Evolutionary conservation across 2,888 invertebrate genomes (phyloP), one percentile per base, ranked within the genome.

Genomic region (Tinea pellionella): DNA sequence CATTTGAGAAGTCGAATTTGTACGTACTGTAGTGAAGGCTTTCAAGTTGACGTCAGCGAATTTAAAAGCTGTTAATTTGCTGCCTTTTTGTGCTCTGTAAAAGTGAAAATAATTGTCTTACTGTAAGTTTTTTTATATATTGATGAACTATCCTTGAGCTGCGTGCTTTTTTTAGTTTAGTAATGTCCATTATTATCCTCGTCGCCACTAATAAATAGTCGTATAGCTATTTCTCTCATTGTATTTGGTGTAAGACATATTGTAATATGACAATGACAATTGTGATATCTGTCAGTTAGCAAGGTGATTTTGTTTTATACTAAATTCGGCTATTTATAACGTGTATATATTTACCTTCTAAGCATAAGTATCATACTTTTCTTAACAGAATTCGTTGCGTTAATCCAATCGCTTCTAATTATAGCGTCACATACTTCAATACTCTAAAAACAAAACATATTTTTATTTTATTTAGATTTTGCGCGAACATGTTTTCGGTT

Each of bases 1-100:
- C 24, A 24, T 24, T 24, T 24, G 24, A 24, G 24, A 24, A 24
- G 2, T 24, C 24, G 6, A 24, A 6, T 24, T 37, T 6, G 7
- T 53, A 53, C 53, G 1, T 53, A 53, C 53, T 9, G 18, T 53
- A 8, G 53, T 53, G 12, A 53, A 53, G 7, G 53, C 53, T 24
- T 24, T 53, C 24, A 53, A 53, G n/a, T 53, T 53, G 53, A 53
- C 53, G n/a, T 53, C 53, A 53, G 53, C 24, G 16, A 53, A 53
- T 53, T 53, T 53, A 53, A 12, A 53, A 24, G 53, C 53, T 11
- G 53, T 53, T 12, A 53, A n/a, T 12, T 53, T 53, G n/a, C 53
- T 24, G 13, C 53, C 53, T 24, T 53, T 53, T 53, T 53, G 53
- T 1, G 53, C 13, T 24, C 53, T 51, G 24, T 6, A 6, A 24